phyloP scores from a whole-genome alignment of 2,113 vertebrate species.

The Microtus oregoni region DNA sequence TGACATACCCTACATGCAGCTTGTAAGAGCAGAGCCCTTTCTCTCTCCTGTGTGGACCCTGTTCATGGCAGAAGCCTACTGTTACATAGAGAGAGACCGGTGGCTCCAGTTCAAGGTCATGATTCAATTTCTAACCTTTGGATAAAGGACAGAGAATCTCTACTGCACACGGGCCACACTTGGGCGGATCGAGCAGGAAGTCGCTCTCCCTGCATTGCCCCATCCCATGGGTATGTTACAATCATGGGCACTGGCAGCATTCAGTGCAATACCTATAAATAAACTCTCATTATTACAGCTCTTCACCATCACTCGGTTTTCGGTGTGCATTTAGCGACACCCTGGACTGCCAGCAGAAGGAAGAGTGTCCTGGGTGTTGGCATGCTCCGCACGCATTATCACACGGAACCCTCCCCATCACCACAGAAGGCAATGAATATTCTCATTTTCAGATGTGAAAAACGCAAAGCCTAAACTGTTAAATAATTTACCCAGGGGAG shows the following conservation, averaged over 20 bases:
- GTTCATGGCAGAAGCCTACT: background rate
- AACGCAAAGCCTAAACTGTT: background rate
- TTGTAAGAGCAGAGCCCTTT: background rate
- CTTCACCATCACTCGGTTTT: background rate
- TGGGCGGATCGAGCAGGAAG: background rate
- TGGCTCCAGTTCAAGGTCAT: background rate
- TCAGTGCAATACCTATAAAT: background rate
- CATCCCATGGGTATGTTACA: fast-evolving
- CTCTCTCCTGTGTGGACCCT: background rate
- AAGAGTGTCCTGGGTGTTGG: background rate
- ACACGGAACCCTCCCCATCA: background rate
- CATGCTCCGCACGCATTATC: background rate
- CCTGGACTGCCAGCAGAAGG: background rate
- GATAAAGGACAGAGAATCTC: background rate
- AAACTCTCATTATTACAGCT: background rate
- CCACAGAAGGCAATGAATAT: slow-evolving; percentile 15
- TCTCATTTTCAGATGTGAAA: slow-evolving; percentile 35
- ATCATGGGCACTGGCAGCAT: background rate
- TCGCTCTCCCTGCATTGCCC: background rate
- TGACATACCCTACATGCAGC: background rate
- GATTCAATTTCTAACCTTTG: slow-evolving; percentile 30
- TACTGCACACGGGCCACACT: background rate
- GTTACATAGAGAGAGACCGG: background rate
- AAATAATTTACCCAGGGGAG: background rate
- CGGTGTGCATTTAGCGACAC: background rate